Conservation (phyloP, 2,113 vertebrate species). For the Propithecus coquereli region DNA sequence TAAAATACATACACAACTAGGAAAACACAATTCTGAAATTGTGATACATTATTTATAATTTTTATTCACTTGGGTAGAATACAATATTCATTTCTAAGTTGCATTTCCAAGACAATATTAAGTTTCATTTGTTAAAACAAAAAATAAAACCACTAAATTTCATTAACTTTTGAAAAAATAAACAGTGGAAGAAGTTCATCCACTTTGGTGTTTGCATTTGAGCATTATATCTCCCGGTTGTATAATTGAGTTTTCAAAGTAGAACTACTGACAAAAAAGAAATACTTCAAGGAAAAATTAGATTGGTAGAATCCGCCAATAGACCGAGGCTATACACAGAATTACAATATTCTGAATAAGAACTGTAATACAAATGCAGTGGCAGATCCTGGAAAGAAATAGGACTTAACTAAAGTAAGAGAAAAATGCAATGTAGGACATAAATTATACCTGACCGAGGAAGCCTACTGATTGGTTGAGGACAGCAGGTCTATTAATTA, state of each 20-base stretch:
- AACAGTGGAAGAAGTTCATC: neutral
- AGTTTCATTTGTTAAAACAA: neutral
- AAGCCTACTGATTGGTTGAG: neutral
- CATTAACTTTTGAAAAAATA: neutral
- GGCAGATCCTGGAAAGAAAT: neutral
- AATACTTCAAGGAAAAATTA: slow-evolving; percentile 30
- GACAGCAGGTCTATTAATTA: neutral
- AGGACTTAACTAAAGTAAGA: neutral
- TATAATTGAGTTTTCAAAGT: slow-evolving; percentile 46
- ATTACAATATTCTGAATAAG: neutral
- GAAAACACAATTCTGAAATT: neutral
- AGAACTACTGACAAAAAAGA: slow-evolving; percentile 19
- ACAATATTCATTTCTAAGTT: neutral
- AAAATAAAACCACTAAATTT: neutral
- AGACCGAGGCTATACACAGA: neutral
- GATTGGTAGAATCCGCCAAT: neutral
- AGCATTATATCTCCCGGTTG: slow-evolving; percentile 12
- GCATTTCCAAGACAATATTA: neutral
- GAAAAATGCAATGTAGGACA: neutral
- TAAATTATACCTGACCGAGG: too few relatives aligned
- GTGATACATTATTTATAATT: too few relatives aligned
- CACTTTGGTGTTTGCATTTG: neutral
- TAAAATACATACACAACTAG: neutral
- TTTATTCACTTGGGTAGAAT: neutral
- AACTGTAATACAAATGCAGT: neutral